These are phyloP conservation scores for Cydia fagiglandana DNA, from an alignment of 1,140 invertebrate species.

Conservation along the genomic window DNA sequence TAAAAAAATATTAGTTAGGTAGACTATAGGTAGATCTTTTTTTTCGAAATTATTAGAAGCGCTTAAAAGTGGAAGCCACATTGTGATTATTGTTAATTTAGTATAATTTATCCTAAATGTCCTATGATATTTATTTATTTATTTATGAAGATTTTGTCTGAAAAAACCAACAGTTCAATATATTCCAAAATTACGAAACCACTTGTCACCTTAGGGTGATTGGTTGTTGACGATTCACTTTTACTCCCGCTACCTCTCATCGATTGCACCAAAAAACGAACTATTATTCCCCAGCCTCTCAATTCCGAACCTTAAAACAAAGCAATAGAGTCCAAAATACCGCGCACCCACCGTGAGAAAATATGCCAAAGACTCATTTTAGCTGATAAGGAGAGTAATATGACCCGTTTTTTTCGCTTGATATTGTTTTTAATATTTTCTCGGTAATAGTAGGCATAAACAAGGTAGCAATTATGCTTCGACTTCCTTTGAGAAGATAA, in stretches of 20 bases:
- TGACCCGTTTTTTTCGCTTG: conserved; percentile 16
- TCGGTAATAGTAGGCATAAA: conserved; percentile 12
- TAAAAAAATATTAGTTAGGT: no score
- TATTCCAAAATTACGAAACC: no score
- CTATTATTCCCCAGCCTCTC: neutral
- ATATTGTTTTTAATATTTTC: conserved; percentile 28
- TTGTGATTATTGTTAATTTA: no score
- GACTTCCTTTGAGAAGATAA: conserved; percentile 1
- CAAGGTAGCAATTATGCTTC: neutral
- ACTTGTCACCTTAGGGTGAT: no score
- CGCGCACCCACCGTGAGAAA: conserved; percentile 5
- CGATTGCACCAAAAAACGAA: conserved; percentile 10
- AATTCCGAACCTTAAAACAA: neutral
- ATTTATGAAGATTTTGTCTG: no score
- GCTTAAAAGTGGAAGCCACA: no score
- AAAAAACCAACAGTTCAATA: no score
- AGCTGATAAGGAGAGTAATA: conserved; percentile 16
- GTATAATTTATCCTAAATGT: no score
- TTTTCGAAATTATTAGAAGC: no score
- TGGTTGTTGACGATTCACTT: no score
- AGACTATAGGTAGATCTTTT: no score
- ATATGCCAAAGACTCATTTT: conserved; percentile 23
- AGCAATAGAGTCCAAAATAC: neutral
- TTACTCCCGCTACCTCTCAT: conserved; percentile 13
- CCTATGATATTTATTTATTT: no score